Percentiles rank a stretch among this genome's conserved stretches.
Evolutionary conservation across 1,140 invertebrate species (phyloP).

Genomic region (Trichonephila inaurata): DNA sequence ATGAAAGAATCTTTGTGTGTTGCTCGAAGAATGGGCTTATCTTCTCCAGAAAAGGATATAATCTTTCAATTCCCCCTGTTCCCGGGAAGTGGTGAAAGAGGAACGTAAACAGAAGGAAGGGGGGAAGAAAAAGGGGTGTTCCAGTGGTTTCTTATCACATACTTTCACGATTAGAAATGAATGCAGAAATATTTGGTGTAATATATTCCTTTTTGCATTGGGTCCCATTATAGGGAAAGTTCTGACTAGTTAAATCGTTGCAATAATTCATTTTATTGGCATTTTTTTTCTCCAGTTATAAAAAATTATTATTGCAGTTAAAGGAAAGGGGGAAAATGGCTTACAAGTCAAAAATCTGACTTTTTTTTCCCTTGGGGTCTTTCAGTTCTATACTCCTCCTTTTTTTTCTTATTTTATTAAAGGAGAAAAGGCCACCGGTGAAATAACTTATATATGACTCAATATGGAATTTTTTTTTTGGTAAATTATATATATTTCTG

Average conservation of each 20-base stretch:
- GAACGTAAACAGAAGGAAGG: constrained; percentile 4
- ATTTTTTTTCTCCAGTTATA: background rate
- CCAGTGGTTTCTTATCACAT: background rate
- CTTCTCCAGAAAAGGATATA: background rate
- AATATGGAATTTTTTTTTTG: too few species aligned
- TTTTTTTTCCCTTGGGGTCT: background rate
- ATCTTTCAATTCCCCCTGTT: constrained; percentile 17
- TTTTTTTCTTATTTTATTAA: too few species aligned
- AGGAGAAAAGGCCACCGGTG: too few species aligned
- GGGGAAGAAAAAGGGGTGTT: background rate
- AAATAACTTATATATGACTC: too few species aligned
- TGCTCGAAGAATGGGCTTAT: constrained; percentile 21
- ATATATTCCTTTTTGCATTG: too few species aligned
- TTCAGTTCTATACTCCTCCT: too few species aligned
- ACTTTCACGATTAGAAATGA: constrained; percentile 2
- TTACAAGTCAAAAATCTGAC: background rate
- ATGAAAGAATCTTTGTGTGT: constrained; percentile 35
- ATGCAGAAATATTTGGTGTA: background rate
- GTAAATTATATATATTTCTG: too few species aligned
- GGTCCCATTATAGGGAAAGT: background rate
- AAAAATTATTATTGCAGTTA: background rate
- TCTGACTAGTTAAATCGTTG: background rate
- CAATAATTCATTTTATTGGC: background rate
- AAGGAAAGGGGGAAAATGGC: background rate
- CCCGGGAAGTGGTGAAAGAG: constrained; percentile 28